Evolutionary conservation across 2,797 vertebrate genomes (phyloP), one percentile per base, ranked within the genome.

Genomic region (Chaenodraco wilsoni): DNA sequence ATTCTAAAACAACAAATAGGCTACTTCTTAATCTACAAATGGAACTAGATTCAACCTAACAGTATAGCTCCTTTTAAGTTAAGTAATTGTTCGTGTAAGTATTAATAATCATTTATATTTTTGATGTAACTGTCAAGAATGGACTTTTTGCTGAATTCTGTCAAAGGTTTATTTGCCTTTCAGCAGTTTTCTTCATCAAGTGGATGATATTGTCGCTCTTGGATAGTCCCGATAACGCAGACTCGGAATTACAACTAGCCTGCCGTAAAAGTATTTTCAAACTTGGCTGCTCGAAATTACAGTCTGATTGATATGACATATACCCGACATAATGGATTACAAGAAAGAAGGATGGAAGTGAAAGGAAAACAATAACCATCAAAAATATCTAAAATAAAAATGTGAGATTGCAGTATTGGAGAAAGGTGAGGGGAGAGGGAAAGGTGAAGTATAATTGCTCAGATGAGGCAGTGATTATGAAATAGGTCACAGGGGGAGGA

Each of bases 381-480:
- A 43, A 59, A 16, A 16, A 43, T 62, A 12, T 51, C 21, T 27
- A 57, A 69, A 51, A 72, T 1, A 16, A 65, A 66, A 63, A 69
- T 49, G 12, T 59, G n/a, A 54, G 41, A 57, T 21, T 52, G 16
- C 19, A 46, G 12, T 15, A 49, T 19, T 15, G 9, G 2, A 1
- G 48, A 72, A 13, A 72, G 15, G 27, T 33, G n/a, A 33, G 21
- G 66, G 19, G 31, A 58, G 15, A 66, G 27, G 16, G 60, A 59
- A 73, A 68, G 48, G 61, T 75, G 45, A 75, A 52, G 61, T 27
- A n/a, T 56, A 67, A 65, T 60, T 57, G 44, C 69, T 70, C 16
- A 31, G 66, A 78, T 63, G 52, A 78, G 46, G 33, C 12, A 5
- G n/a, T 43, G 72, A 68, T 82, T 72, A 72, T 60, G 50, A 86